Conservation (phyloP, 2,797 vertebrate species). For the Brachymystax lenok region DNA sequence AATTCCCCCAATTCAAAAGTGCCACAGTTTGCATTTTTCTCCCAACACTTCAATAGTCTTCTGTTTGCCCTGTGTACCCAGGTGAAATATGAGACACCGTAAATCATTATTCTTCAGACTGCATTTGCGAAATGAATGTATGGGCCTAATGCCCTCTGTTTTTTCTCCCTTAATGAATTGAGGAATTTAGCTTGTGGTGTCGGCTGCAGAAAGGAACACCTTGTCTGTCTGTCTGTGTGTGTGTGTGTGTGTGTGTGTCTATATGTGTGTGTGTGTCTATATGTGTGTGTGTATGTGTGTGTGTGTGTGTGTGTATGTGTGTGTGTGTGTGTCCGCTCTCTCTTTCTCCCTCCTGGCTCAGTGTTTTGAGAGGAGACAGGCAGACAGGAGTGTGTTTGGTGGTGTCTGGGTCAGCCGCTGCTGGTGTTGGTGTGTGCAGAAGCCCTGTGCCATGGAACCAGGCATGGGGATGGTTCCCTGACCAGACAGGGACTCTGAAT, state of each 20-base stretch:
- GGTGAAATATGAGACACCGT: conserved; percentile 83
- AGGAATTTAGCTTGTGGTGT: conserved; percentile 79
- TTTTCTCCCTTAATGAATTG: conserved; percentile 84
- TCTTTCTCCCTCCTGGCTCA: neutral
- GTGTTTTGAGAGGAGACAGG: neutral
- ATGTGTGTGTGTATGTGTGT: too few relatives aligned
- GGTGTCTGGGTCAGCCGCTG: neutral
- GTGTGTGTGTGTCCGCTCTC: neutral
- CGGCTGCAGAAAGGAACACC: conserved; percentile 66
- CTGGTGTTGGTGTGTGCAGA: conserved; percentile 1
- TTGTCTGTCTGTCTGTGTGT: conserved; percentile 37
- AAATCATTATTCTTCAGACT: conserved; percentile 82
- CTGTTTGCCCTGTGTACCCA: conserved; percentile 81
- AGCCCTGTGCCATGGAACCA: neutral
- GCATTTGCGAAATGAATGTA: conserved; percentile 82
- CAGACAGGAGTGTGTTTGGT: neutral
- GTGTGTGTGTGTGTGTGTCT: conserved; percentile 36
- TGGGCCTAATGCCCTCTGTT: conserved; percentile 75
- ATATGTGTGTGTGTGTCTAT: conserved; percentile 14
- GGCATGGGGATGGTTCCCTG: neutral
- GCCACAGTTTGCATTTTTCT: conserved; percentile 79
- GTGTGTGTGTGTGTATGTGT: too few relatives aligned
- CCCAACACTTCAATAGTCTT: conserved; percentile 75
- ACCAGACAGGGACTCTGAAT: neutral
- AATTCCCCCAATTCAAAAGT: conserved; percentile 68